Conservation (phyloP, 64 coral and sea anemone species). For the Astreopora myriophthalma region DNA sequence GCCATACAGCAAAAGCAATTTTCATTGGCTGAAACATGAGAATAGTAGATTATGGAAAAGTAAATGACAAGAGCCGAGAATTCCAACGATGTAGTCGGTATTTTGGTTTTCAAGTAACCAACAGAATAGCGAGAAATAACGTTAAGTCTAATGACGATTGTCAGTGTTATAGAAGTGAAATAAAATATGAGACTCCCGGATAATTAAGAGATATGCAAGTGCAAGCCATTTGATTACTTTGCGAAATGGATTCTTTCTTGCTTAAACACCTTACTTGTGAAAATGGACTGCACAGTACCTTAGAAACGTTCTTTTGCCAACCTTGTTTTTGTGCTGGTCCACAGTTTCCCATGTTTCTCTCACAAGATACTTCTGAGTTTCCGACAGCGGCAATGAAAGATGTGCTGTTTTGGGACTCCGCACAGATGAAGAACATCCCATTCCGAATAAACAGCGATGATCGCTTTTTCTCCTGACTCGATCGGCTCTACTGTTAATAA, state of each 20-base stretch:
- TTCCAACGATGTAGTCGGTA: no score
- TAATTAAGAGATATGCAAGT: background rate
- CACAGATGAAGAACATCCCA: slow-evolving; percentile 19
- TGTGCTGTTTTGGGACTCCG: background rate
- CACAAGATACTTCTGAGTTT: slow-evolving; percentile 80
- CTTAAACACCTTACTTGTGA: background rate
- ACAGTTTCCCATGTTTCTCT: slow-evolving; percentile 88
- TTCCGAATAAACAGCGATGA: background rate
- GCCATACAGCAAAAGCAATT: no score
- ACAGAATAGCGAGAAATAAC: no score
- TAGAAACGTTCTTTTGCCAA: slow-evolving; percentile 81
- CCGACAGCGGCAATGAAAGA: slow-evolving; percentile 37
- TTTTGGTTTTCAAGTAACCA: no score
- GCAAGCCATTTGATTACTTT: background rate
- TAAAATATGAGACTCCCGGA: background rate
- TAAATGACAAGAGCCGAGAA: no score
- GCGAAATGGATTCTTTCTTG: background rate
- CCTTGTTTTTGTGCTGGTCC: slow-evolving; percentile 56
- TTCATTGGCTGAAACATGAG: no score
- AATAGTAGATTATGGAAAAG: no score
- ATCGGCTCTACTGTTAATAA: background rate
- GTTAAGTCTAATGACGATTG: no score
- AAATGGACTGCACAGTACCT: slow-evolving; percentile 44
- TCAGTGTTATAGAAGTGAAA: no score
- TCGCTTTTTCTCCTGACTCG: background rate